Evolutionary conservation across 2,113 vertebrate genomes (phyloP), one percentile per base, ranked within the genome.

Genomic region (Sapajus apella): DNA sequence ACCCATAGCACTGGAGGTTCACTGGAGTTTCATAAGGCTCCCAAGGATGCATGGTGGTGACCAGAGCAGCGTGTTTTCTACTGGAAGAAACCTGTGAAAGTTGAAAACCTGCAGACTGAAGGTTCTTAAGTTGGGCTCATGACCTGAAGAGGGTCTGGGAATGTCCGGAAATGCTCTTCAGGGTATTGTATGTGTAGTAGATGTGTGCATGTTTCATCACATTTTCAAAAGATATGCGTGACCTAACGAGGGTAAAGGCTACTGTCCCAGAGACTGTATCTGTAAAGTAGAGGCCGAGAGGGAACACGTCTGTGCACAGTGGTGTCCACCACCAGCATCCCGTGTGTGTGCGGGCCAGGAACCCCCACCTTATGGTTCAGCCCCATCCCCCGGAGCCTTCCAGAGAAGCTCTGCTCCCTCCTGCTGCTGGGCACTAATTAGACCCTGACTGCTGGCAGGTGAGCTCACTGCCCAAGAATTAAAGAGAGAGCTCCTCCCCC

Each of bases 281-380:
- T 87, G 23, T 66, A 40, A 87, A 47, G 6, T 45, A 43, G 82
- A 95, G 43, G 77, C 84, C n/a, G 50, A 64, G 58, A 52, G 43
- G 27, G 47, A 8, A 47, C 66, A 50, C 30, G 32, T 61, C 43
- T 87, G 43, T 20, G 61, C 45, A 55, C 12, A 52, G 25, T 1
- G 0, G 7, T 77, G 61, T n/a, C 37, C 64, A 20, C 30, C 4
- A 17, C 50, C 17, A 12, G 9, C 40, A 25, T 68, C 40, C 61
- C 5, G 0, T 45, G 47, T 23, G 47, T 23, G 11, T 27, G 18
- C 0, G 3, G 5, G 50, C 4, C 1, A 43, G 27, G 32, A 32
- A 14, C 32, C 7, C 0, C 68, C 73, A 35, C 30, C 30, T 30
- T 9, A 1, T 20, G 0, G 0, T 4, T 27, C 27, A 47, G n/a